Percentiles rank a stretch among this genome's conserved stretches.
phyloP scores from a whole-genome alignment of 2,113 vertebrate genomes.

The Carettochelys insculpta region DNA sequence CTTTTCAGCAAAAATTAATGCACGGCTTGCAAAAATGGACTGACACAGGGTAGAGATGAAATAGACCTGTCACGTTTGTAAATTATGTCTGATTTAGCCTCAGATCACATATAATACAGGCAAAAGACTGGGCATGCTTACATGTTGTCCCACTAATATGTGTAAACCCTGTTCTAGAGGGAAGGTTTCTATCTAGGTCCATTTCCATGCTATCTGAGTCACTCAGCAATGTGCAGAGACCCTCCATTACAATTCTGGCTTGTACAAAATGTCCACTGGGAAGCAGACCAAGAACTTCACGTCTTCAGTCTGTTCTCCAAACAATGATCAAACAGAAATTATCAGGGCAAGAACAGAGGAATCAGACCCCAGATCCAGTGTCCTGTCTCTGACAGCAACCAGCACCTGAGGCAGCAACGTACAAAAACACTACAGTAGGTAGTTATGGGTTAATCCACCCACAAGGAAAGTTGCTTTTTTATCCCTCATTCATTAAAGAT shows the following conservation, averaged over 20 bases:
- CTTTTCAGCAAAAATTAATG: neutral
- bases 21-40: neutral
- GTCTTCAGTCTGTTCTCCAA: neutral
- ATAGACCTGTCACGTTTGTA: rapidly evolving
- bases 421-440: neutral
- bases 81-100: neutral
- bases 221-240: neutral
- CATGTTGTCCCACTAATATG: neutral
- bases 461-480: neutral
- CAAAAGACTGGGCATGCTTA: neutral
- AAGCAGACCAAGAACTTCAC: slow-evolving; percentile 15
- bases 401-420: neutral
- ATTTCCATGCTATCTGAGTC: neutral
- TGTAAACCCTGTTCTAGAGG: neutral
- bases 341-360: neutral
- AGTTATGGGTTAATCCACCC: neutral
- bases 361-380: neutral
- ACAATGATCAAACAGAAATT: neutral
- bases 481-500: neutral
- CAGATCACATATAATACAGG: neutral
- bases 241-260: neutral
- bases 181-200: neutral
- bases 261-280: neutral
- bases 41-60: neutral
- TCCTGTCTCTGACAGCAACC: neutral